A percentile compares a stretch with the other conserved stretches of the same genome.
phyloP scores from a whole-genome alignment of 2,888 invertebrate species.

The Heliconius aoede region DNA sequence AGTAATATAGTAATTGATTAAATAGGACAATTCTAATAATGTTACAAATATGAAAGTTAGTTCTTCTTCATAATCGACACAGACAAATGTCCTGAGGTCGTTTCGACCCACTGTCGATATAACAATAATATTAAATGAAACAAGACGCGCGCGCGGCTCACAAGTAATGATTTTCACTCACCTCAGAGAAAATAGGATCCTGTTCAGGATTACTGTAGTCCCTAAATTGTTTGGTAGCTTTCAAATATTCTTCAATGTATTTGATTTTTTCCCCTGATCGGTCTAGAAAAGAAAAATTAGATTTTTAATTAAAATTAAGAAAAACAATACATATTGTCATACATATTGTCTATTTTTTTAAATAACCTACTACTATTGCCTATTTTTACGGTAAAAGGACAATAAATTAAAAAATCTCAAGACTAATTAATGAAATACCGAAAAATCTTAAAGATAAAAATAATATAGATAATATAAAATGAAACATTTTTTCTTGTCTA shows the following conservation, averaged over 20 bases:
- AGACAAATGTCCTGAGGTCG: slow-evolving; percentile 98
- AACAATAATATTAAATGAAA: neutral
- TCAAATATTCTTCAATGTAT: slow-evolving; percentile 92
- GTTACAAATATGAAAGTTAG: neutral
- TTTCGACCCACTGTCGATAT: slow-evolving; percentile 95
- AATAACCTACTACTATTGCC: too few species aligned
- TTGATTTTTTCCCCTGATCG: slow-evolving; percentile 90
- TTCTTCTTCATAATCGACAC: too few species aligned
- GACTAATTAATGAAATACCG: too few species aligned
- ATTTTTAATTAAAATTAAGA: neutral
- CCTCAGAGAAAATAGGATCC: slow-evolving; percentile 92
- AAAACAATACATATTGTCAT: neutral
- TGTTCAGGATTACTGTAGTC: slow-evolving; percentile 89
- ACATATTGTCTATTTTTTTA: too few species aligned
- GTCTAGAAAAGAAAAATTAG: slow-evolving; percentile 81
- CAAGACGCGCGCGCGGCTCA: too few species aligned
- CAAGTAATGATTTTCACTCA: too few species aligned
- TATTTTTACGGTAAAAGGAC: too few species aligned
- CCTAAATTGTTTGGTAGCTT: slow-evolving; percentile 91
- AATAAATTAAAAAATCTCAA: too few species aligned
- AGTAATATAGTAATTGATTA: neutral
- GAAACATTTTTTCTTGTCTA: too few species aligned
- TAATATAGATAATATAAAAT: too few species aligned
- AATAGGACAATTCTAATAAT: too few species aligned
- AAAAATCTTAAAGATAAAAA: too few species aligned